Evolutionary conservation across 2,888 invertebrate species (phyloP).

Genomic region (Chydorus sphaericus): DNA sequence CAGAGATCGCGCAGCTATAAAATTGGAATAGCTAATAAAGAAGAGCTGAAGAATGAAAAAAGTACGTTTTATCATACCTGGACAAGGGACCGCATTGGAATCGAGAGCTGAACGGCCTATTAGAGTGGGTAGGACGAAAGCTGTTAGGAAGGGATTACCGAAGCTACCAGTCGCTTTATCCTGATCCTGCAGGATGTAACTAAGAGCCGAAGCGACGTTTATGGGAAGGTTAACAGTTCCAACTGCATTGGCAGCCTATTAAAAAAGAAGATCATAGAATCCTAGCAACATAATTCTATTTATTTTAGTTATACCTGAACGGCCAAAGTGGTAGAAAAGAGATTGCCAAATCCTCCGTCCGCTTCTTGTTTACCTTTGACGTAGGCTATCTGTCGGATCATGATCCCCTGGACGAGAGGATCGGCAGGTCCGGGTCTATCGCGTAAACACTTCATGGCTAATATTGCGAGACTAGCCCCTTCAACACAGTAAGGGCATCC

Average conservation of each 20-base stretch:
- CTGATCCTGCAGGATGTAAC: conserved; percentile 12
- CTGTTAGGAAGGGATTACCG: conserved; percentile 10
- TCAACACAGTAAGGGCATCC: conserved; percentile 14
- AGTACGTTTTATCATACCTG: conserved; percentile 7
- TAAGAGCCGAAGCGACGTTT: conserved; percentile 12
- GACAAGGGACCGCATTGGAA: conserved; percentile 8
- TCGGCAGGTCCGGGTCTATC: conserved; percentile 4
- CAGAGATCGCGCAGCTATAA: not conserved
- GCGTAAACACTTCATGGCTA: conserved; percentile 13
- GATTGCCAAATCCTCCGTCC: conserved; percentile 14
- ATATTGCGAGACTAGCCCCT: conserved; percentile 13
- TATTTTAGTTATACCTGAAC: conserved; percentile 7
- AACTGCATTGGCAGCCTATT: conserved; percentile 14
- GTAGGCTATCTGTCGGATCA: conserved; percentile 14
- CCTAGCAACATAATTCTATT: not conserved
- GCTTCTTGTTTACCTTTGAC: conserved; percentile 15
- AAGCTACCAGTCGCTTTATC: conserved; percentile 14
- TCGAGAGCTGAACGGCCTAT: conserved; percentile 14
- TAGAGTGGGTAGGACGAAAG: conserved; percentile 11
- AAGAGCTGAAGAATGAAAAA: not conserved
- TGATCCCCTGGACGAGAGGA: conserved; percentile 10
- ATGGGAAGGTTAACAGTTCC: conserved; percentile 12
- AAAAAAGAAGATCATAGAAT: not conserved
- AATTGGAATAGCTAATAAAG: not conserved
- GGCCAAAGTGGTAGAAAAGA: conserved; percentile 13